phyloP scores from a whole-genome alignment of 1,140 invertebrate genomes.

The Ostrea denselamellosa region DNA sequence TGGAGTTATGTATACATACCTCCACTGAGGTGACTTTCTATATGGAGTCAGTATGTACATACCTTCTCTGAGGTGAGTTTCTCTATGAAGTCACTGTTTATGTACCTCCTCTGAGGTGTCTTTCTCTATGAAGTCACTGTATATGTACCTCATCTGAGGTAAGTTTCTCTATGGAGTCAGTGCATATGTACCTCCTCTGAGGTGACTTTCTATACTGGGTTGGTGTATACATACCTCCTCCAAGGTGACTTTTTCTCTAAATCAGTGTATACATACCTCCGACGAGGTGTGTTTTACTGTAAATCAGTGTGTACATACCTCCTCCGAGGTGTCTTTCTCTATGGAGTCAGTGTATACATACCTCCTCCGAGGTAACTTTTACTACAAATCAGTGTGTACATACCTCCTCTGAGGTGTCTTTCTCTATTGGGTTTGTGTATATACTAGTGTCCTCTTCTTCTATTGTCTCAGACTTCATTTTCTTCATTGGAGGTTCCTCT shows the following conservation, averaged over 20 bases:
- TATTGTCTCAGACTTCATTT: conserved; percentile 22
- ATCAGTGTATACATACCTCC: neutral
- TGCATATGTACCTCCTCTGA: neutral
- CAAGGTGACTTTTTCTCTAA: neutral
- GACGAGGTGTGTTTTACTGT: neutral
- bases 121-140: neutral
- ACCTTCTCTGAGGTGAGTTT: too few relatives aligned
- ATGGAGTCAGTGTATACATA: neutral
- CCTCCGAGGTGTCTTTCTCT: neutral
- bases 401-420: neutral
- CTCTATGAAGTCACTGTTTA: neutral
- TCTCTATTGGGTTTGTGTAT: neutral
- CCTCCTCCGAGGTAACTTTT: neutral
- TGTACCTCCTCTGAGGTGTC: neutral
- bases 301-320: neutral
- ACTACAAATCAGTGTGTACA: neutral
- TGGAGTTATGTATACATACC: neutral
- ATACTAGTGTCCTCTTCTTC: conserved; percentile 15
- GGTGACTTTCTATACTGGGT: neutral
- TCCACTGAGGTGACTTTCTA: neutral
- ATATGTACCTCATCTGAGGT: neutral
- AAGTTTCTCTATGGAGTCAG: neutral
- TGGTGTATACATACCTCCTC: neutral
- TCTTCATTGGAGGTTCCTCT: conserved; percentile 40
- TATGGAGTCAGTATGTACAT: neutral